These are phyloP conservation scores for Euglossa dilemma DNA, from an alignment of 1,140 invertebrate species.

Conservation along the genomic window DNA sequence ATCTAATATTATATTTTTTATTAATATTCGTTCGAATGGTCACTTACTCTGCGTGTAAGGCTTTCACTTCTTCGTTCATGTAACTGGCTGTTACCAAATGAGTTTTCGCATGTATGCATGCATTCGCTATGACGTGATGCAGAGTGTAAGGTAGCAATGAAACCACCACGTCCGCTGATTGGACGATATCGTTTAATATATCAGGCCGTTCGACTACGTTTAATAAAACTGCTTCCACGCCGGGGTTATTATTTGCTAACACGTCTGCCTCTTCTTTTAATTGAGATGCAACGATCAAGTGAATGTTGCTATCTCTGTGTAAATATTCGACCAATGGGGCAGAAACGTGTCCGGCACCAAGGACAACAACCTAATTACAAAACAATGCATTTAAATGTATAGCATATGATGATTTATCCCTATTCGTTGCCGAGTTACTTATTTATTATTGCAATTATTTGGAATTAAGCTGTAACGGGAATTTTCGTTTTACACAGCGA, in stretches of 20 bases:
- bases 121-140: conserved; percentile 92
- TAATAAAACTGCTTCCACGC: conserved; percentile 91
- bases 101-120: conserved; percentile 92
- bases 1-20: background rate
- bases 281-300: conserved; percentile 94
- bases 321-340: conserved; percentile 97
- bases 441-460: background rate
- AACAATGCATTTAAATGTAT: conserved; percentile 4
- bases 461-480: background rate
- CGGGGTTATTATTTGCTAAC: conserved; percentile 89
- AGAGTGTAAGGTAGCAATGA: conserved; percentile 96
- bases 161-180: conserved; percentile 90
- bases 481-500: too few relatives aligned
- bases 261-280: conserved; percentile 94
- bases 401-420: conserved; percentile 9
- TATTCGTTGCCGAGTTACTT: background rate
- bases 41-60: conserved; percentile 90
- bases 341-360: conserved; percentile 98
- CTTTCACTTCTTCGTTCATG: conserved; percentile 91
- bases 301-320: conserved; percentile 89
- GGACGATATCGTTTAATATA: conserved; percentile 88
- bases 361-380: conserved; percentile 87
- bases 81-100: conserved; percentile 99
- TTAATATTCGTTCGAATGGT: background rate
- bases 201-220: conserved; percentile 90